Evolutionary conservation across 2,888 invertebrate genomes (phyloP).

Genomic region (Escarpia spicata): DNA sequence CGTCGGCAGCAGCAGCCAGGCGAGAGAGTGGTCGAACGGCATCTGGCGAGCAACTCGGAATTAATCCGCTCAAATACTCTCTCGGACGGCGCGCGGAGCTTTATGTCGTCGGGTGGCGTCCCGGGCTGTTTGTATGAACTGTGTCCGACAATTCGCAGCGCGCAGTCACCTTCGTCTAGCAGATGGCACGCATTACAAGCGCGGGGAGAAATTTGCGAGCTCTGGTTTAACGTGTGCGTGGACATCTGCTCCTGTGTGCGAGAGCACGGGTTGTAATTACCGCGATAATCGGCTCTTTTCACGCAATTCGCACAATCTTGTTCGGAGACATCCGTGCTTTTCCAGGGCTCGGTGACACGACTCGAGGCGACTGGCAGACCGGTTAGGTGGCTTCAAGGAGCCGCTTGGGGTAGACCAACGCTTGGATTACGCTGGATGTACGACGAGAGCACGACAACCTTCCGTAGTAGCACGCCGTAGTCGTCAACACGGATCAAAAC

Average conservation of each 20-base stretch:
- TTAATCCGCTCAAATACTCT: conserved; percentile 9
- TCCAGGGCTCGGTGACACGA: background rate
- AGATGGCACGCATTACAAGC: background rate
- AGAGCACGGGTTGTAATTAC: background rate
- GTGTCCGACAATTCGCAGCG: background rate
- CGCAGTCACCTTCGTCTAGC: background rate
- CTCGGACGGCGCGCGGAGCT: background rate
- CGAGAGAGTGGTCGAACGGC: background rate
- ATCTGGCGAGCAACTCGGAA: background rate
- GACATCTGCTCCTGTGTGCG: background rate
- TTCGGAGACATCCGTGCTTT: background rate
- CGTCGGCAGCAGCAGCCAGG: background rate
- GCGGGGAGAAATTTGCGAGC: background rate
- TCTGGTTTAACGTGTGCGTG: background rate
- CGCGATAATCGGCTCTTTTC: background rate
- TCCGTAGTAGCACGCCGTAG: background rate
- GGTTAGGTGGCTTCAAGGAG: background rate
- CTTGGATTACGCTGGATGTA: background rate
- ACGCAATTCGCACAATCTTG: background rate
- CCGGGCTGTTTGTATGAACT: background rate
- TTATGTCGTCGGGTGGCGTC: background rate
- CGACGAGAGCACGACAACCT: background rate
- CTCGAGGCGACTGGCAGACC: background rate
- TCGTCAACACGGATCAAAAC: background rate
- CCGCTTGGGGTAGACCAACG: background rate